phyloP scores from a whole-genome alignment of 2,888 invertebrate genomes.

The Drosophila histrio region DNA sequence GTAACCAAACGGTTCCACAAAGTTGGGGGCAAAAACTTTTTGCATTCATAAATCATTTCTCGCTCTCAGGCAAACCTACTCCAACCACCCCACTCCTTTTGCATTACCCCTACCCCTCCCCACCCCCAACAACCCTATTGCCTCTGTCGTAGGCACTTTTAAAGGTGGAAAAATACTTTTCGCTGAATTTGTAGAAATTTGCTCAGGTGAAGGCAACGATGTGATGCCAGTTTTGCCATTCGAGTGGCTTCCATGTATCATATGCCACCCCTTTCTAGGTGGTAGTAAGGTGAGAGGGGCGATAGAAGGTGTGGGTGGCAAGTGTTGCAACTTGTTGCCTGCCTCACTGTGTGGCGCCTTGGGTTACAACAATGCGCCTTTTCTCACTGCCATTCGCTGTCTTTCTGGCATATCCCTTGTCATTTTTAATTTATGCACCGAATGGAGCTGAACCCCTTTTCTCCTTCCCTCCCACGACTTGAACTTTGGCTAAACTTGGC shows the following conservation, averaged over 20 bases:
- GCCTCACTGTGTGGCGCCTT: slow-evolving; percentile 31
- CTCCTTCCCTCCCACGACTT: not conserved
- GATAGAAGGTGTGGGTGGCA: not conserved
- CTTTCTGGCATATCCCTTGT: slow-evolving; percentile 71
- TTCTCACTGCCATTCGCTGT: slow-evolving; percentile 17
- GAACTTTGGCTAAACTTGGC: slow-evolving; percentile 50
- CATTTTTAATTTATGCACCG: slow-evolving; percentile 73
- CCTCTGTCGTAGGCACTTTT: slow-evolving; percentile 46
- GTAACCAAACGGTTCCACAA: slow-evolving; percentile 64
- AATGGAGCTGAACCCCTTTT: slow-evolving; percentile 41
- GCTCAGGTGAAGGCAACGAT: not conserved
- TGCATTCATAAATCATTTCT: slow-evolving; percentile 78
- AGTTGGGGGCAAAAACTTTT: slow-evolving; percentile 71
- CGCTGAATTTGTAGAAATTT: slow-evolving; percentile 78
- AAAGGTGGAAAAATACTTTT: slow-evolving; percentile 79
- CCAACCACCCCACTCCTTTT: not conserved
- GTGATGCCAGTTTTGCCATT: slow-evolving; percentile 35
- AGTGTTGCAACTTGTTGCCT: slow-evolving; percentile 69
- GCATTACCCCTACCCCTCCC: not conserved
- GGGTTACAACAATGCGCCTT: slow-evolving; percentile 44
- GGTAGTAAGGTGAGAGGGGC: not conserved
- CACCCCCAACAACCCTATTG: not conserved
- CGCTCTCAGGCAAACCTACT: slow-evolving; percentile 45
- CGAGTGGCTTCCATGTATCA: slow-evolving; percentile 41
- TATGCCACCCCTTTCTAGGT: not conserved